These are phyloP conservation scores for Microtus ochrogaster DNA, from an alignment of 2,113 vertebrate genomes.

Conservation along the genomic window DNA sequence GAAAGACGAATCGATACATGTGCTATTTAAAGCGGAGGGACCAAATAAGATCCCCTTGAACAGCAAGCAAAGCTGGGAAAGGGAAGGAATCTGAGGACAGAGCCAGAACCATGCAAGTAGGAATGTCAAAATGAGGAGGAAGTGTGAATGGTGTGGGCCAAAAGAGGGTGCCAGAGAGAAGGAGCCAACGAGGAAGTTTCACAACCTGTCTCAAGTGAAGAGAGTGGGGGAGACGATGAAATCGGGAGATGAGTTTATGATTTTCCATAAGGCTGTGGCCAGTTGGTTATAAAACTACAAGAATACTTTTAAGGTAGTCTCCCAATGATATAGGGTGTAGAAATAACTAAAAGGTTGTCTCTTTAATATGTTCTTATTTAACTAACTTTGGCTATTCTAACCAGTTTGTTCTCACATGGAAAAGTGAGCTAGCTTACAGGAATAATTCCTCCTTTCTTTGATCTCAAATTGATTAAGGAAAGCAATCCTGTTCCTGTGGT, in stretches of 20 bases:
- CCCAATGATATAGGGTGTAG: not conserved
- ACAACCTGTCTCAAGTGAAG: not conserved
- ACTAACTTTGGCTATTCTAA: not conserved
- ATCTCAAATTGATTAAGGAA: not conserved
- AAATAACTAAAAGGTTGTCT: not conserved
- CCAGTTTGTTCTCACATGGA: not conserved
- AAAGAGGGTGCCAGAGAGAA: not conserved
- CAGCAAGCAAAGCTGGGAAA: not conserved
- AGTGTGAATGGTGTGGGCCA: not conserved
- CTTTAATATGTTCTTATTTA: constrained; percentile 8
- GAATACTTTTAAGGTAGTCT: not conserved
- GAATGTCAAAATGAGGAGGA: not conserved
- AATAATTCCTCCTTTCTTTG: not conserved
- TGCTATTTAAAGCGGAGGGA: not conserved
- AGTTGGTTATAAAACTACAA: not conserved
- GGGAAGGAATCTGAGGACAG: not conserved
- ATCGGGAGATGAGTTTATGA: not conserved
- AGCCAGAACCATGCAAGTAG: not conserved
- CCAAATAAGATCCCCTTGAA: not conserved
- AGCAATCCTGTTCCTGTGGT: not conserved
- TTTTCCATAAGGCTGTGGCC: not conserved
- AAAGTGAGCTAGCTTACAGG: not conserved
- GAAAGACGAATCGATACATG: not conserved
- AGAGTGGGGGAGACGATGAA: not conserved
- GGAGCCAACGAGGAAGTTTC: not conserved